Base-by-base conservation (phyloP, 1,140 invertebrate genomes). In the Panulirus ornatus region DNA sequence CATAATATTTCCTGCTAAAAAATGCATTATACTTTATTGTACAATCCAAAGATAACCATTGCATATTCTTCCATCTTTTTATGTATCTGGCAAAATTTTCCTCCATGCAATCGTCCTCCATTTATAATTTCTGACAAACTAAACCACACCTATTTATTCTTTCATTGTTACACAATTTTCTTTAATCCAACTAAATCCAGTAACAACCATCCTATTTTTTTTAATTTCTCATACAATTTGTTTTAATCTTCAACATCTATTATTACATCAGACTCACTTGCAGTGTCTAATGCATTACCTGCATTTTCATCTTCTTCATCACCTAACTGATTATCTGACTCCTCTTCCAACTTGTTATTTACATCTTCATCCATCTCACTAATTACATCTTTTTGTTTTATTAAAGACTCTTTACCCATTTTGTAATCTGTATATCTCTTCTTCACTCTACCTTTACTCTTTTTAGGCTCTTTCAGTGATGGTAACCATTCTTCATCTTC, bases 401-500 rank as follows among this genome's bases (percentile, higher is more conserved):
- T 3, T 36, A 19, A 27, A 81, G 27, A 8, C 19, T 73, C 63
- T 38, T 19, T 42, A 16, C 71, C 34, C 36, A n/a, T 34, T 71
- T 42, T 42, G 36, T 1, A 81, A 58, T 19, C 40, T 30, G 6
- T 27, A 0, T 42, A 22, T 47, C 75, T 78, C 8, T 1, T 63
- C 19, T 40, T 42, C 36, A 38, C 1, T n/a, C 27, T 70, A 2
- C 0, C 6, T 58, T 19, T 81, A 27, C 51, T 58, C 8, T 27
- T 81, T 51, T 51, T 51, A 27, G 51, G 27, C 1, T 16, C 30
- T 44, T 47, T 51, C 16, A 66, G 42, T 22, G 66, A 71, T 36
- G 83, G 66, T n/a, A 84, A n/a, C 83, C 83, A 84, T 14, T 73
- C 83, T 27, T 84, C 83, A 14, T 84, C 36, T n/a, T 84, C 40